Percentiles rank a stretch among this genome's conserved stretches.
Conservation (phyloP, 2,113 vertebrate genomes). For the Oryzias curvinotus region DNA sequence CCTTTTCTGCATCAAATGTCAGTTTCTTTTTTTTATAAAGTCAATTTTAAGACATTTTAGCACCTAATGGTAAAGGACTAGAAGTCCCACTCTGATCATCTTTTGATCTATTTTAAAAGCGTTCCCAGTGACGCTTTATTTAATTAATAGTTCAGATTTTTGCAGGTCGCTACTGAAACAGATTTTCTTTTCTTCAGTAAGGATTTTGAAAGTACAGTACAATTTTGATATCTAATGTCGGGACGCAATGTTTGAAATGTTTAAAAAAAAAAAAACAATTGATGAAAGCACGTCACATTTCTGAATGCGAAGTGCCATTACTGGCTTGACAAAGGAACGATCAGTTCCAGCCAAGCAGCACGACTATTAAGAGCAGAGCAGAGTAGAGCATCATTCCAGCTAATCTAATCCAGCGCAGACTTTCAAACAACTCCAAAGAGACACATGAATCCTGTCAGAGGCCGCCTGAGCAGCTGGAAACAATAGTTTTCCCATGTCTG, state of each 20-base stretch:
- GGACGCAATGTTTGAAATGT: neutral
- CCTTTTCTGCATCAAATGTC: too few relatives aligned
- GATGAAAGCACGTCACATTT: neutral
- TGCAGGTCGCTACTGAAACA: neutral
- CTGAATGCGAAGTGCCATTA: neutral
- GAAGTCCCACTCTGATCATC: too few relatives aligned
- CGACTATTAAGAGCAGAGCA: too few relatives aligned
- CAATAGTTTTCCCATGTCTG: slow-evolving; percentile 7
- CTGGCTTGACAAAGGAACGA: neutral
- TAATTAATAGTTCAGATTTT: neutral
- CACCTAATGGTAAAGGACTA: too few relatives aligned
- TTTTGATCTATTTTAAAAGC: too few relatives aligned
- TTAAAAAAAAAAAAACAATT: neutral
- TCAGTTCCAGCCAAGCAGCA: too few relatives aligned
- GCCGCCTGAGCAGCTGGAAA: slow-evolving; percentile 30
- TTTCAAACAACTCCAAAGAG: slow-evolving; percentile 23
- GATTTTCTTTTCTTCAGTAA: neutral
- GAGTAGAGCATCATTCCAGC: neutral
- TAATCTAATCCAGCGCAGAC: neutral
- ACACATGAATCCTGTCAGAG: slow-evolving; percentile 9
- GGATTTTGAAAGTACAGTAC: neutral
- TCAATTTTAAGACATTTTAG: too few relatives aligned
- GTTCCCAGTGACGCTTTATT: too few relatives aligned
- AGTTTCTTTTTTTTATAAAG: too few relatives aligned
- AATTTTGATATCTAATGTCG: neutral